Evolutionary conservation across 2,888 invertebrate genomes (phyloP).

Genomic region (Xylota segnis): DNA sequence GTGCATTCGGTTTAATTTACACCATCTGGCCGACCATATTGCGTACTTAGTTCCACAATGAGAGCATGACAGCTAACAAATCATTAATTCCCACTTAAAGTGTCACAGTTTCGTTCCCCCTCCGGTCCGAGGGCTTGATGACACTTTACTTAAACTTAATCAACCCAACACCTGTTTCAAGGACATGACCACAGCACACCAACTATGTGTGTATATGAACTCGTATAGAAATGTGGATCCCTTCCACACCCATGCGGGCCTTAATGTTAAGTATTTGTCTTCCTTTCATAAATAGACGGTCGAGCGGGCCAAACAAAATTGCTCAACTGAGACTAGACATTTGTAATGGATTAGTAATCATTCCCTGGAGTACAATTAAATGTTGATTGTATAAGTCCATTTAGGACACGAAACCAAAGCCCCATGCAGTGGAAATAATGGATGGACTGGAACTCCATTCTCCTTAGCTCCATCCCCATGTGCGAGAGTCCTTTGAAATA

Average conservation of each 20-base stretch:
- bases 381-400: constrained; percentile 44
- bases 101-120: neutral
- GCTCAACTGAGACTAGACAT: constrained; percentile 34
- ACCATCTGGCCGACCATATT: no score
- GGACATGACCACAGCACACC: neutral
- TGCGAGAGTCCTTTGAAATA: neutral
- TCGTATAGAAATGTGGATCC: neutral
- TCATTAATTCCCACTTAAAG: constrained; percentile 4
- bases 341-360: constrained; percentile 50
- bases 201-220: no score
- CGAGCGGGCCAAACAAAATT: constrained; percentile 14
- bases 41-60: neutral
- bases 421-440: constrained; percentile 1
- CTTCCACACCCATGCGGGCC: neutral
- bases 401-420: neutral
- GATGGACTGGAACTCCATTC: neutral
- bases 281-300: constrained; percentile 15
- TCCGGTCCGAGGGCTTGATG: no score
- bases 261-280: neutral
- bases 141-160: neutral
- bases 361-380: constrained; percentile 46
- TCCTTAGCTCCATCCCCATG: neutral
- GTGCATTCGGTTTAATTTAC: neutral
- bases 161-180: constrained; percentile 18
- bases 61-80: neutral